Evolutionary conservation across 2,113 vertebrate species (phyloP), one percentile per base, ranked within the genome.

Genomic region (Thamnaconus septentrionalis): DNA sequence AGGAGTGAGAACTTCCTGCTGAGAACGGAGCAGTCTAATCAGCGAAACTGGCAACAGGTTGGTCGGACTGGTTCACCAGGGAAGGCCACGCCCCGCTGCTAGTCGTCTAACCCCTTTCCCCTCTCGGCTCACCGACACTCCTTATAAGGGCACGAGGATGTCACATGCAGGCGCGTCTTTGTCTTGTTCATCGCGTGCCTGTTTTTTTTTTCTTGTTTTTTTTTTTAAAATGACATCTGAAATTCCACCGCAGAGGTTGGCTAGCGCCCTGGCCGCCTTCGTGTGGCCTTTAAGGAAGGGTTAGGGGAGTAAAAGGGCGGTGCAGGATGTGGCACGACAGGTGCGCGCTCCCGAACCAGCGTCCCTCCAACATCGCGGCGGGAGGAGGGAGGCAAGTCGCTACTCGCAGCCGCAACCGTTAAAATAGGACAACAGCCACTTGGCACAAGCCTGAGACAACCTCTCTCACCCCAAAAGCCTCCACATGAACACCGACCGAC

Each of bases 61-160:
- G 88, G 89, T 88, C 70, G 61, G 78, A 87, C 91, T 85, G 84
- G 91, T 91, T 92, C 74, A 57, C 18, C 18, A 31, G 18, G 18
- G 18, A 62, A 81, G 49, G 80, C 81, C 86, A 85, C 87, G 71
- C 89, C 90, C 75, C 72, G 59, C 18, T 39, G 57, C 52, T 79
- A 71, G 49, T 68, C 78, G 59, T 47, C 47, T 40, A 59, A 56
- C 53, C 46, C 9, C 53, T 49, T 73, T 46, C 43, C 31, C 48
- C 53, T 66, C 53, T 31, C 0, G 5, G 41, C 53, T 71, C n/a
- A 39, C 59, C 54, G 61, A 46, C 71, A 69, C 60, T 73, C 84
- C 85, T 76, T 87, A 83, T 71, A 82, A 78, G 81, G 85, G 56
- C 75, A 71, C 66, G 6, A 4, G 11, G 55, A 40, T 66, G 31